Evolutionary conservation across 1,140 invertebrate species (phyloP), one percentile per base, ranked within the genome.

Genomic region (Drosophila persimilis): DNA sequence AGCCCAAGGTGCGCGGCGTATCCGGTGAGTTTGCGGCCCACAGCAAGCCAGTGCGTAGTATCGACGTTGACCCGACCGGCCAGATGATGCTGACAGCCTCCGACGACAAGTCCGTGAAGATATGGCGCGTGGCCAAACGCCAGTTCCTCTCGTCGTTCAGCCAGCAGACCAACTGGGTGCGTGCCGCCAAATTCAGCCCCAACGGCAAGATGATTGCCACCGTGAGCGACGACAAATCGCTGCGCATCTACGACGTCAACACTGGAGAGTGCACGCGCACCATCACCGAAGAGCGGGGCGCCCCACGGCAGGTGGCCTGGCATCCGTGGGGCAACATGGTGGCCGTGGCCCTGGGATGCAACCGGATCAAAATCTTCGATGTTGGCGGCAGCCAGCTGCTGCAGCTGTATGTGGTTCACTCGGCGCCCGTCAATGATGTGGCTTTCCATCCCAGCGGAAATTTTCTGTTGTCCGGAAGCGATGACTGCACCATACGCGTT

Each of bases 141-240:
- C 95, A 95, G 91, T 98, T 98, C 79, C 92, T 97, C 39, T 92
- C 93, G 35, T 97, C 97, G 6, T 95, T 97, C 76, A 93, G 94
- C 24, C 95, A 95, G 35, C 97, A 99, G 77, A 97, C 93, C 47
- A 97, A 97, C 92, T 98, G 97, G 97, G 96, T 98, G 2, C 92
- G 95, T 60, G 95, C 94, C 91, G 97, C 95, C 1, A 94, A 94
- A 90, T 97, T 96, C 92, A 97, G 96, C 54, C 93, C 94, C 11
- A 95, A 97, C 92, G 95, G 95, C 2, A 93, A 95, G 75, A 81
- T 97, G 20, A 93, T 98, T 59, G 95, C 95, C 13, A 97, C 97
- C 0, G 96, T 96, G 78, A 95, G 96, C 71, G 97, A 98, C 92
- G 97, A 98, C 91, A 97, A 95, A 90, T 96, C 95, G 0, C 92